A percentile compares a stretch with the other conserved stretches of the same genome.
phyloP scores from a whole-genome alignment of 1,140 invertebrate species.

The Caerostris darwini region DNA sequence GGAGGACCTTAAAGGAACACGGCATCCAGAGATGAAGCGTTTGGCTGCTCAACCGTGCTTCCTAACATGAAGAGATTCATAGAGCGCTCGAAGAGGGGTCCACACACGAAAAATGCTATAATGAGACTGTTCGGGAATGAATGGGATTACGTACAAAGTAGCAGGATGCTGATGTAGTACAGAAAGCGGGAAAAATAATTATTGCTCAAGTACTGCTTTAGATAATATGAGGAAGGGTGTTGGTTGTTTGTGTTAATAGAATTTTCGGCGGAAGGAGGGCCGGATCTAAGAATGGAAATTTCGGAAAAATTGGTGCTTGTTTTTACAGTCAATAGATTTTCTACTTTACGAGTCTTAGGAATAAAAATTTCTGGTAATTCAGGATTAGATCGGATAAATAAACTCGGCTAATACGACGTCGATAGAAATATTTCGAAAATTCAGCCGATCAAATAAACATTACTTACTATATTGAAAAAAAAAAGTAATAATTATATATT shows the following conservation, averaged over 20 bases:
- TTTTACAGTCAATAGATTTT: no score
- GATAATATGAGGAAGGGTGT: background rate
- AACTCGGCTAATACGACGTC: no score
- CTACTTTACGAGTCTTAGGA: no score
- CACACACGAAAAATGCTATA: background rate
- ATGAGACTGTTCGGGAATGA: background rate
- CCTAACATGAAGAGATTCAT: constrained; percentile 22
- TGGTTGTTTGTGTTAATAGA: background rate
- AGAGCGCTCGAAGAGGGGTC: background rate
- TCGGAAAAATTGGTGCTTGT: no score
- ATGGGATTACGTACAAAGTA: background rate
- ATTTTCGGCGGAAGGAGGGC: no score
- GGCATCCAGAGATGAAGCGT: constrained; percentile 42
- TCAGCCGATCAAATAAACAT: no score
- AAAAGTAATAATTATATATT: no score
- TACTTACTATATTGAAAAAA: no score
- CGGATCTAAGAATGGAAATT: no score
- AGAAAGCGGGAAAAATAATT: background rate
- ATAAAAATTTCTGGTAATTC: no score
- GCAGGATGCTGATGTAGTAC: background rate
- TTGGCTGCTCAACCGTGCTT: constrained; percentile 70
- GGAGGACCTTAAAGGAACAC: background rate
- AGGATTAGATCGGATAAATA: no score
- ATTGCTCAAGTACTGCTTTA: background rate
- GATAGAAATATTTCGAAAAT: no score